phyloP scores from a whole-genome alignment of 2,113 vertebrate genomes.

The Pristiophorus japonicus region DNA sequence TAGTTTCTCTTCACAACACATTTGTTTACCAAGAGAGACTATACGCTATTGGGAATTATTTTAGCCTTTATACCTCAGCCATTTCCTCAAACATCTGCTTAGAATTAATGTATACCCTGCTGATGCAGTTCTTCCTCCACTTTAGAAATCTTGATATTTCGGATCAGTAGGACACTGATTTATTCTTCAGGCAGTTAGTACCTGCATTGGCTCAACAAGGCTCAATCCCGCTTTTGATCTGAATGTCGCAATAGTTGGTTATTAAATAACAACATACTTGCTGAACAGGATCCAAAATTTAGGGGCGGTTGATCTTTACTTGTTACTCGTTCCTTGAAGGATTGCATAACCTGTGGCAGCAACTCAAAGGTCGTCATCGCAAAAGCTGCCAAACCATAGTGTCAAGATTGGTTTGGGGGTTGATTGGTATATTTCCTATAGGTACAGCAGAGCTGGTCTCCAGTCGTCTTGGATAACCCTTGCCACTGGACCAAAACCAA shows the following conservation, averaged over 20 bases:
- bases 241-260: neutral
- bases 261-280: neutral
- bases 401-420: neutral
- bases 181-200: neutral
- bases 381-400: neutral
- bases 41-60: neutral
- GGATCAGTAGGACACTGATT: neutral
- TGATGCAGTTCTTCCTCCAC: neutral
- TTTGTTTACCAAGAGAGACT: neutral
- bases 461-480: too few relatives aligned
- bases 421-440: neutral
- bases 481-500: too few relatives aligned
- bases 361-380: neutral
- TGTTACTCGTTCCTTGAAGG: neutral
- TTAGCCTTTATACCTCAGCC: neutral
- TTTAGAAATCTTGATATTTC: too few relatives aligned
- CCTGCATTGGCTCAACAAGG: neutral
- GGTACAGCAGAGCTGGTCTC: too few relatives aligned
- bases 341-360: neutral
- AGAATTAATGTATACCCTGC: neutral
- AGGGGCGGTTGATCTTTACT: neutral
- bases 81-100: neutral
- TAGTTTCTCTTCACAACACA: neutral
- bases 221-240: neutral
- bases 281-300: neutral